These are phyloP conservation scores for Puma concolor DNA, from an alignment of 2,113 vertebrate species.

Conservation along the genomic window DNA sequence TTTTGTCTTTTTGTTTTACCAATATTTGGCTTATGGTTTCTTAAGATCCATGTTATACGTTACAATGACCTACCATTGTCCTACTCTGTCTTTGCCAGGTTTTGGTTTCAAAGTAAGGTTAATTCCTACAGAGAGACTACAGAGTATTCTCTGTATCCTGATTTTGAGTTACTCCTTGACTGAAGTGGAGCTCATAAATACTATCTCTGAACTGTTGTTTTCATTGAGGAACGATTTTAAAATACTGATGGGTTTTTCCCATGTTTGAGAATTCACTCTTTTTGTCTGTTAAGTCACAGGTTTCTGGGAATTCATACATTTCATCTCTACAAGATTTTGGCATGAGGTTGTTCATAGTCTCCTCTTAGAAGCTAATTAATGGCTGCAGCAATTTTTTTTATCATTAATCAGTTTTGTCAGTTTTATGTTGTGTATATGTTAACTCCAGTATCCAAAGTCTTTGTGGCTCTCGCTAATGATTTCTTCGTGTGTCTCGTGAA, in stretches of 20 bases:
- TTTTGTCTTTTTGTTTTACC: not conserved
- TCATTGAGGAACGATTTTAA: not conserved
- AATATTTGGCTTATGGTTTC: not conserved
- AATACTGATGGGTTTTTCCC: not conserved
- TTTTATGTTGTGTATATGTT: not conserved
- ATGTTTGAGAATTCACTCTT: not conserved
- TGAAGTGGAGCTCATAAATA: not conserved
- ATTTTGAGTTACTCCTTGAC: not conserved
- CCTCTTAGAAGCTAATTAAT: not conserved
- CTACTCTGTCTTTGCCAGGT: not conserved
- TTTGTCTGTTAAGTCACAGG: not conserved
- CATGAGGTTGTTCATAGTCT: not conserved
- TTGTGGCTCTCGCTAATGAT: not conserved
- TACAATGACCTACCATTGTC: not conserved
- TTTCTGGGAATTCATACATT: not conserved
- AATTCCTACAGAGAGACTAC: not conserved
- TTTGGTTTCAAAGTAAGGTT: not conserved
- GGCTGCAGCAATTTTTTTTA: not conserved
- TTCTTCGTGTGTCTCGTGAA: not conserved
- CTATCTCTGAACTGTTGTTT: not conserved
- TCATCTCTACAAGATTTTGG: not conserved
- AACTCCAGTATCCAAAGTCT: not conserved
- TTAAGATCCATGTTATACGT: not conserved
- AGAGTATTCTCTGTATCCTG: not conserved
- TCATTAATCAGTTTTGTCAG: not conserved